Conservation (phyloP, 2,113 vertebrate species). For the Dasyurus viverrinus region DNA sequence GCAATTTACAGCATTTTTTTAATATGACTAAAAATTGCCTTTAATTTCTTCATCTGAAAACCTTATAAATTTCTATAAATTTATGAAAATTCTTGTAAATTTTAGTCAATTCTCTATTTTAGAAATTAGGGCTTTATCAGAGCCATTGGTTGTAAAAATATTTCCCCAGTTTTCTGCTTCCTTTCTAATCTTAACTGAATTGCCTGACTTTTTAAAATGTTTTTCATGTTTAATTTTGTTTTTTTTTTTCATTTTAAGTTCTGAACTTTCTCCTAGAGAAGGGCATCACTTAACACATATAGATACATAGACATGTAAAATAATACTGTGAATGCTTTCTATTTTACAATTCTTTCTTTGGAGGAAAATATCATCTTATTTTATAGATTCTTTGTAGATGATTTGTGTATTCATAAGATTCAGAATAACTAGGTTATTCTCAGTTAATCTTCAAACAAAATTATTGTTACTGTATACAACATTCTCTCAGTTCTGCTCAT, state of each 20-base stretch:
- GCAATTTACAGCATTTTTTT: too few species aligned
- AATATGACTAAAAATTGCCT: too few species aligned
- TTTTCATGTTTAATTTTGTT: background rate
- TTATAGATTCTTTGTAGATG: background rate
- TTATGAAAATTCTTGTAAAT: too few species aligned
- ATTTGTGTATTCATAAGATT: background rate
- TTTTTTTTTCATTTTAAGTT: background rate
- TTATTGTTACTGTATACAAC: background rate
- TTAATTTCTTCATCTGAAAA: too few species aligned
- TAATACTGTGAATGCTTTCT: background rate
- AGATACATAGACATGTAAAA: background rate
- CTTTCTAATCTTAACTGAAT: too few species aligned
- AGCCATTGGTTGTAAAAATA: too few species aligned
- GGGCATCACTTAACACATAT: background rate
- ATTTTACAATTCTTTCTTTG: background rate
- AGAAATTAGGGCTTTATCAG: too few species aligned
- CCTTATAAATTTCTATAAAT: too few species aligned
- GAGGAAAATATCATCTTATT: background rate
- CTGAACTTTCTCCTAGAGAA: background rate
- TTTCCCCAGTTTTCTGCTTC: too few species aligned
- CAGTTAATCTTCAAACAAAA: background rate
- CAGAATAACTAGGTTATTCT: background rate
- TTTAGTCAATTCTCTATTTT: too few species aligned
- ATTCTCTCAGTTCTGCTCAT: too few species aligned
- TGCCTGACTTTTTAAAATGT: background rate